Base-by-base conservation (phyloP, 2,888 invertebrate genomes). In the Bombylius discolor region DNA sequence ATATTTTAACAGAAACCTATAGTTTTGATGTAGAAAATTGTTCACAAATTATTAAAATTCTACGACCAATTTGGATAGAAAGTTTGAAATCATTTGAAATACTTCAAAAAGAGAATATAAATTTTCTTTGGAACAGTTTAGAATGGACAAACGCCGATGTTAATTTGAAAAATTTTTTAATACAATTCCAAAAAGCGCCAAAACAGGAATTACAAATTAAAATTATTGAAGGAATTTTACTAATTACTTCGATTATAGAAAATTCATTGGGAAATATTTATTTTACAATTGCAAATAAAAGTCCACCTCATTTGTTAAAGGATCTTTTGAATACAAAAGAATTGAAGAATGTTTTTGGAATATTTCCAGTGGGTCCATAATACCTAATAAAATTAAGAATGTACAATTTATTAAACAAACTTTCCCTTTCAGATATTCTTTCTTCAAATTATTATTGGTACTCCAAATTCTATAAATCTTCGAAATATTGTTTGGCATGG, bases 401-500 rank as follows among this genome's bases (percentile, higher is more conserved):
- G 7, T 31, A 34, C 1, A 50, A 14, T 39, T 50, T 47, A 39
- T 51, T 50, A 52, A 57, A 5, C 56, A 50, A 47, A 33, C 32
- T 45, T 55, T 55, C 56, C 53, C 56, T 62, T 65, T 36, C 58
- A 73, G 72, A 64, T 70, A 47, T 61, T 67, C 11, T 65, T 77
- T n/a, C 60, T 78, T 12, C 70, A 73, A 64, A 60, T 77, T 36
- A 48, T 79, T 13, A 65, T 78, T 58, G 79, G 79, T 5, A 74
- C 77, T 33, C 77, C 78, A 7, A 66, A 69, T 56, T 76, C 76
- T 4, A 64, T 79, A 9, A 79, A 79, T 66, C 59, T 79, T 12
- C 68, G 79, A 23, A 79, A 79, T 66, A 64, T 79, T 39, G 67
- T 69, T 0, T 79, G 79, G 79, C 79, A 79, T 69, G 79, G 79